A percentile compares a stretch with the other conserved stretches of the same genome.
These are phyloP conservation scores for Carpatolechia fugitivella DNA, from an alignment of 2,888 invertebrate genomes.

Conservation along the genomic window DNA sequence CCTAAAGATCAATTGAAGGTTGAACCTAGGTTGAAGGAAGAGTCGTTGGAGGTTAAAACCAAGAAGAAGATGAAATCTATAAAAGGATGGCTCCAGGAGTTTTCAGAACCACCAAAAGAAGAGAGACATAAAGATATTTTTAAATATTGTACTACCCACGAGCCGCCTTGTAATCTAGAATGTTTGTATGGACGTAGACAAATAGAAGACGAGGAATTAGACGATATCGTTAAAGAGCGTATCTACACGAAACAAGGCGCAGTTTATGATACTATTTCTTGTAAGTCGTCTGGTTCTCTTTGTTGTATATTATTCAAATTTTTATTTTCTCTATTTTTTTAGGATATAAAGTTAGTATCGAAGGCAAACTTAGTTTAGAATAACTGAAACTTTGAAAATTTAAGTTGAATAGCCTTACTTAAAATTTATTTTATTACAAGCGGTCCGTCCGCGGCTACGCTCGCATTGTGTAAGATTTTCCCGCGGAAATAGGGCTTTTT, in stretches of 20 bases:
- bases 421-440: too few relatives aligned
- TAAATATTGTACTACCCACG: not conserved
- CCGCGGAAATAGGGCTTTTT: too few relatives aligned
- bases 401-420: too few relatives aligned
- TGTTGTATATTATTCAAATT: too few relatives aligned
- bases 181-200: not conserved
- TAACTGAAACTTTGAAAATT: too few relatives aligned
- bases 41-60: not conserved
- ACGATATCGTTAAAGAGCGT: not conserved
- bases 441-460: too few relatives aligned
- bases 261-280: not conserved
- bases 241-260: not conserved
- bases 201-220: not conserved
- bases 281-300: not conserved
- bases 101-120: not conserved
- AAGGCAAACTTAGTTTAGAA: too few relatives aligned
- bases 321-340: too few relatives aligned
- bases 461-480: too few relatives aligned
- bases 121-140: not conserved
- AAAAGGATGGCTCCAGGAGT: not conserved
- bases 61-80: not conserved
- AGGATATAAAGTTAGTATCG: too few relatives aligned
- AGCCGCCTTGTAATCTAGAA: conserved; percentile 14
- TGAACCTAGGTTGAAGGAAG: too few relatives aligned
- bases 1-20: too few relatives aligned